Evolutionary conservation across 1,140 invertebrate genomes (phyloP).

Genomic region (Notospermus geniculatus): DNA sequence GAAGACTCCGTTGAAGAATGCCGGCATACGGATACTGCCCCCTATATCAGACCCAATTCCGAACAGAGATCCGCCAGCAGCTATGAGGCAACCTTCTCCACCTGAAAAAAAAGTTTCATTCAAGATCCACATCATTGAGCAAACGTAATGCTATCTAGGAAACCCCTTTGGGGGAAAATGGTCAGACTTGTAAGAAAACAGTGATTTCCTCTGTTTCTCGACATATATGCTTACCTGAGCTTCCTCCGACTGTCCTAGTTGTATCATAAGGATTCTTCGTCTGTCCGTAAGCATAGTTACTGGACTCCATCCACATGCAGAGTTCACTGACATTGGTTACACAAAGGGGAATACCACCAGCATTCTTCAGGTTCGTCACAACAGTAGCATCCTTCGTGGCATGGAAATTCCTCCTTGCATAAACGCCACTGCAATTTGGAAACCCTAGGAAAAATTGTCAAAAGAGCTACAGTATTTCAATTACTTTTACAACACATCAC

Average conservation of each 20-base stretch:
- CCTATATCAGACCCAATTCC: conserved; percentile 94
- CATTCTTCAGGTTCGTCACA: conserved; percentile 62
- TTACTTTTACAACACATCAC: no score
- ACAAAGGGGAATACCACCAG: conserved; percentile 75
- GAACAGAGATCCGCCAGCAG: conserved; percentile 77
- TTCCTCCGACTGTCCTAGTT: conserved; percentile 52
- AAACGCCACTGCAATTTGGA: conserved; percentile 66
- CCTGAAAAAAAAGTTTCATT: conserved; percentile 28
- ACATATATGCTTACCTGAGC: no score
- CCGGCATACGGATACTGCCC: conserved; percentile 92
- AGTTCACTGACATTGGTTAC: conserved; percentile 85
- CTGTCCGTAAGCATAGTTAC: conserved; percentile 81
- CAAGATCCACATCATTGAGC: no score
- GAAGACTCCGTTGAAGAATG: conserved; percentile 93
- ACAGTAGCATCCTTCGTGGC: conserved; percentile 67
- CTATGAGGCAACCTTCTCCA: conserved; percentile 57
- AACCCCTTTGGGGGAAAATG: no score
- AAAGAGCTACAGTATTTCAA: no score
- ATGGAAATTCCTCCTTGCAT: conserved; percentile 60
- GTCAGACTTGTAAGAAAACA: no score
- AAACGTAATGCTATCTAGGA: no score
- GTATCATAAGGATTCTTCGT: conserved; percentile 86
- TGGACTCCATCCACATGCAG: conserved; percentile 73
- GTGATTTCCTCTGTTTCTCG: no score
- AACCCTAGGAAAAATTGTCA: conserved; percentile 53